Base-by-base conservation (phyloP, 1,140 invertebrate genomes). In the Colletes latitarsis region DNA sequence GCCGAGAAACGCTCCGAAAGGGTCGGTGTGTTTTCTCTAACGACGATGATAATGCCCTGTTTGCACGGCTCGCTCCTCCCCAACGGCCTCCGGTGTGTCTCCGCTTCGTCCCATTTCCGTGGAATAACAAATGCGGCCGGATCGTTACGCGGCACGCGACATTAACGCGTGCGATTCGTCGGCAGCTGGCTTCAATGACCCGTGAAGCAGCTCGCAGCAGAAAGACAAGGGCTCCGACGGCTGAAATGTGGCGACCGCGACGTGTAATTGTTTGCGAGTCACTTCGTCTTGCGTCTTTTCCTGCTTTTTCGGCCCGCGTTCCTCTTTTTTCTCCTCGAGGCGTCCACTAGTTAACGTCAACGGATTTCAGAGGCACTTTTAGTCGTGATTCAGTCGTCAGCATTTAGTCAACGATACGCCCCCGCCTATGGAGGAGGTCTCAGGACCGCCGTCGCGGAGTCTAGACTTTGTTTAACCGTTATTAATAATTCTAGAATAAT, bases 41-140 rank as follows among this genome's bases (percentile, higher is more conserved):
- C 77, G 85, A 86, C 77, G 84, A 86, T 86, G 85, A 86, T 86
- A 82, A 86, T 79, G 80, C 62, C 76, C 71, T 77, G 68, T 82
- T 86, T 78, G 58, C 57, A 55, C 70, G 72, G 69, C 41, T 70
- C 64, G 30, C 62, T 52, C 30, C 21, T 4, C 62, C 30, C 6
- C 49, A 8, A 49, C 49, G 49, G 10, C 49, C 30, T 12, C 10
- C 49, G 49, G 49, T 49, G 49, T 49, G n/a, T 43, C 62, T 9
- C 12, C 6, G 52, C 49, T 75, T 12, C 62, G 46, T 58, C 15
- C 55, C 57, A 46, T 73, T 62, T 73, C 30, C 60, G 72, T 46
- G 67, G 81, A 82, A 82, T 82, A 79, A 67, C 79, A 72, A 85
- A 86, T 72, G 69, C 60, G 60, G 46, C 9, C 58, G 69, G 78